A percentile compares a stretch with the other conserved stretches of the same genome.
Conservation (phyloP, 2,113 vertebrate species). For the Rhineura floridana region DNA sequence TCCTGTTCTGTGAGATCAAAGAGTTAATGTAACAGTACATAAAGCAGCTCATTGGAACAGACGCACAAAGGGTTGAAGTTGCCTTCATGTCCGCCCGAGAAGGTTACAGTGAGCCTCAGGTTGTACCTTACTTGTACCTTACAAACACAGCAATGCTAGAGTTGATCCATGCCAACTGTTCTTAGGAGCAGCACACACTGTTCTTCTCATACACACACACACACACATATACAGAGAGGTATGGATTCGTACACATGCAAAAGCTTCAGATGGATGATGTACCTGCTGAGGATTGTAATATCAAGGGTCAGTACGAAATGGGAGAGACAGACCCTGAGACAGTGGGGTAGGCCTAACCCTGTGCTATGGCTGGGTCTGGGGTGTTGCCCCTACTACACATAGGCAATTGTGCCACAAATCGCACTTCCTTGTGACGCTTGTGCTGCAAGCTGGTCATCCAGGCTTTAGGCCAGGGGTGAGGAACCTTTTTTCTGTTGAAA, state of each 20-base stretch:
- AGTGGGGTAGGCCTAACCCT: background rate
- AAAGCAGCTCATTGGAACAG: constrained; percentile 47
- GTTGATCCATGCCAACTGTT: constrained; percentile 12
- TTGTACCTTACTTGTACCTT: constrained; percentile 11
- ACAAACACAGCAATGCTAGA: constrained; percentile 36
- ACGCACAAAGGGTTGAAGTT: constrained; percentile 49
- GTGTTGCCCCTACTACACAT: no score
- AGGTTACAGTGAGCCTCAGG: constrained; percentile 50
- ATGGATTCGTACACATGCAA: background rate
- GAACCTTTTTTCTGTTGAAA: no score
- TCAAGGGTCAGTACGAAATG: background rate
- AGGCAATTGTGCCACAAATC: no score
- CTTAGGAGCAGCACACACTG: rapidly evolving
- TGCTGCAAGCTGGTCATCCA: no score
- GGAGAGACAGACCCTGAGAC: no score
- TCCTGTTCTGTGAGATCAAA: constrained; percentile 25
- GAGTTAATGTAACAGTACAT: constrained; percentile 42
- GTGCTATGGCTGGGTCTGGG: no score
- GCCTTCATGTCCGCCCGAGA: background rate
- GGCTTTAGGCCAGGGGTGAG: no score
- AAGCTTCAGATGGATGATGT: constrained; percentile 9
- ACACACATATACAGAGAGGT: background rate
- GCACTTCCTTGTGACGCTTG: no score
- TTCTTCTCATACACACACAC: background rate
- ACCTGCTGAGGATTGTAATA: background rate